Evolutionary conservation across 1,140 invertebrate genomes (phyloP), one percentile per base, ranked within the genome.

Genomic region (Harlomillsia oculata): DNA sequence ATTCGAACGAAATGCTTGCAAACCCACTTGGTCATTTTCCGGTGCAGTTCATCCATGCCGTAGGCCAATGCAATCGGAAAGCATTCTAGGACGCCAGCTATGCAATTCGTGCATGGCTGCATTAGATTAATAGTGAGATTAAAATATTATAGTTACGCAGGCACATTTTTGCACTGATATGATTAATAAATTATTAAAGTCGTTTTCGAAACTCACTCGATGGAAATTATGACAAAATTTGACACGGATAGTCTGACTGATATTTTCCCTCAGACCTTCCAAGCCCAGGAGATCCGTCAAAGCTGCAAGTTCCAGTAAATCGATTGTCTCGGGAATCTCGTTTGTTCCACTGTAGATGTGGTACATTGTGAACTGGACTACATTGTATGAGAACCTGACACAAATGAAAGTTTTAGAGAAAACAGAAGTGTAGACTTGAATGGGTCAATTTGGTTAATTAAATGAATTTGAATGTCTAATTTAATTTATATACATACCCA

Each of bases 201-300:
- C 13, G 28, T 3, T 25, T 5, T 44, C 14, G 13, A 61, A 28
- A 56, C 62, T 70, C 72, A 87, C 85, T 74, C 82, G 83, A 67
- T 90, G 87, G 69, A 90, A 92, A 66, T 87, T 83, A 70, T 95
- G 90, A 71, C 89, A 94, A 72, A 90, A 89, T 72, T 89, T 86
- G 5, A 82, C 82, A 72, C 89, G 88, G 5, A 95, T 72, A 0
- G 87, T 85, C 66, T 88, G 85, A 62, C 82, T 82, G 1, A 92
- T 87, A 2, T 90, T 85, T 75, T 92, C 87, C 71, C 90, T 91
- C 1, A 95, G 74, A 3, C 88, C 88, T 71, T 92, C 87, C 4
- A 95, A 70, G 13, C 86, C 84, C 16, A 93, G 72, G 79, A 92
- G 85, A 72, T 93, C 89, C 3, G 88, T 84, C 43, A 93, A 69